phyloP scores from a whole-genome alignment of 2,113 vertebrate species.

The Oenanthe melanoleuca region DNA sequence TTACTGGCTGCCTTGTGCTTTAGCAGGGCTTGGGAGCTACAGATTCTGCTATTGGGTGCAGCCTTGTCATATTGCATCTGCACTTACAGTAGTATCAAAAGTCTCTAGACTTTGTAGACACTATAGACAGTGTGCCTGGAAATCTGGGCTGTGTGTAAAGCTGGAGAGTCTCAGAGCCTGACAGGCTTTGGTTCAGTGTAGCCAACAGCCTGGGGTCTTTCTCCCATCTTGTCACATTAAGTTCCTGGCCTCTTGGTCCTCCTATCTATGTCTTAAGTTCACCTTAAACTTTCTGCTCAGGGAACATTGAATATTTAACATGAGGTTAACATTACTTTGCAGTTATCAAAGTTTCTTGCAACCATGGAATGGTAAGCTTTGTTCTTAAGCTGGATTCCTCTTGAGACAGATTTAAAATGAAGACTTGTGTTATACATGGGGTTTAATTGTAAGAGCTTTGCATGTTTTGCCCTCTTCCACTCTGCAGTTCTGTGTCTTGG shows the following conservation, averaged over 20 bases:
- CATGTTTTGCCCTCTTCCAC: background rate
- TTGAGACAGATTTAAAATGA: background rate
- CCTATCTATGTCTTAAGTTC: background rate
- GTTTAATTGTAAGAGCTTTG: background rate
- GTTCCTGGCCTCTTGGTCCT: background rate
- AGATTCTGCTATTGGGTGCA: background rate
- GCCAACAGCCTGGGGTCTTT: background rate
- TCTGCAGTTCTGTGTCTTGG: background rate
- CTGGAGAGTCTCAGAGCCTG: background rate
- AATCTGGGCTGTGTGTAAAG: background rate
- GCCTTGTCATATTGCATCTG: background rate
- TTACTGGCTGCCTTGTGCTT: background rate
- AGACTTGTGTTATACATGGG: background rate
- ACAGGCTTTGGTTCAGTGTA: background rate
- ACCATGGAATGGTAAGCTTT: background rate
- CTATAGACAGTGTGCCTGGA: background rate
- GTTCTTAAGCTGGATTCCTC: background rate
- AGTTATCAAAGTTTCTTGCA: background rate
- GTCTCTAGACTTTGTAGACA: background rate
- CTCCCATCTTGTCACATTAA: background rate
- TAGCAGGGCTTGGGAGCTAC: background rate
- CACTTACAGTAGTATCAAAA: background rate
- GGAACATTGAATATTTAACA: background rate
- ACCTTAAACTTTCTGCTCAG: background rate
- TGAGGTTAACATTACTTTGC: background rate